Evolutionary conservation across 2,888 invertebrate genomes (phyloP).

Genomic region (Mycalesis mineus): DNA sequence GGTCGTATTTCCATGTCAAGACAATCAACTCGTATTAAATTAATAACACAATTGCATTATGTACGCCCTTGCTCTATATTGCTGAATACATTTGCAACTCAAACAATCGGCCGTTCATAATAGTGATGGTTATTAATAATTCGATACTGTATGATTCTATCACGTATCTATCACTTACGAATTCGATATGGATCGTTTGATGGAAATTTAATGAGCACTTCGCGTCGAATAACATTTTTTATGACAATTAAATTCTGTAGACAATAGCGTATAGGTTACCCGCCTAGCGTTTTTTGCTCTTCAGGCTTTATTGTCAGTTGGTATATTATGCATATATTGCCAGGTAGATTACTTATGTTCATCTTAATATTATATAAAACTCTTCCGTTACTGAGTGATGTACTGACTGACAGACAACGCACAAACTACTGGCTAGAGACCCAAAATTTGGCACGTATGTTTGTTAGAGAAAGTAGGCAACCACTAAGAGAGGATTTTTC

Average conservation of each 20-base stretch:
- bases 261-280: not conserved
- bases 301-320: no score
- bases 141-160: conserved; percentile 30
- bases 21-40: conserved; percentile 28
- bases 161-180: conserved; percentile 37
- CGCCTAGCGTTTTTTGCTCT: not conserved
- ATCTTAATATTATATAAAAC: no score
- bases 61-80: conserved; percentile 50
- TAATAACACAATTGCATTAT: conserved; percentile 28
- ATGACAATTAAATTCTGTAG: not conserved
- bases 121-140: conserved; percentile 48
- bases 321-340: no score
- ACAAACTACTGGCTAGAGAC: no score
- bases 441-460: no score
- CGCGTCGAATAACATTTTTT: conserved; percentile 6
- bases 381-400: no score
- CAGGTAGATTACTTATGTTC: no score
- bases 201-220: conserved; percentile 22
- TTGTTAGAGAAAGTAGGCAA: no score
- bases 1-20: conserved; percentile 29
- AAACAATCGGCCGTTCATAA: conserved; percentile 37
- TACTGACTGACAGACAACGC: no score
- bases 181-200: conserved; percentile 42
- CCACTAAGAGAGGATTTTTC: no score
- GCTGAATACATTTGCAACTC: conserved; percentile 37